Evolutionary conservation across 2,113 vertebrate genomes (phyloP).

Genomic region (Platysternon megacephalum): DNA sequence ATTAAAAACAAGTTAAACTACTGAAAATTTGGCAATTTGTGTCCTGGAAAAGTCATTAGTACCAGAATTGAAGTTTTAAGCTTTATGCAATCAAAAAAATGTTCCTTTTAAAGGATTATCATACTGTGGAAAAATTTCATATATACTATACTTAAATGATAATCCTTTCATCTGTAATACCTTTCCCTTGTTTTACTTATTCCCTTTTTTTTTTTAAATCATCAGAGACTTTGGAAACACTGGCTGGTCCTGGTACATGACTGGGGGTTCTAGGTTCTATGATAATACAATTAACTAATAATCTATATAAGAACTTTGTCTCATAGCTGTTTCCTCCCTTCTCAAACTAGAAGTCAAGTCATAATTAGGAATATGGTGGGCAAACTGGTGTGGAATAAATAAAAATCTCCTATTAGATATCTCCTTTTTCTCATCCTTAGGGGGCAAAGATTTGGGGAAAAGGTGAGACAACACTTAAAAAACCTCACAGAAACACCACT

Average conservation of each 20-base stretch:
- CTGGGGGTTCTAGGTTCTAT: too few species aligned
- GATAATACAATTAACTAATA: background rate
- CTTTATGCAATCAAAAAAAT: background rate
- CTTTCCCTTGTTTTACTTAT: background rate
- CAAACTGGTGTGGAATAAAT: background rate
- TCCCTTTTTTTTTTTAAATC: too few species aligned
- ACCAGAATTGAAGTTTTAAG: background rate
- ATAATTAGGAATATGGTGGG: background rate
- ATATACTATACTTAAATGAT: rapidly evolving
- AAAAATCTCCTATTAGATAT: background rate
- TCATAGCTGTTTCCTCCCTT: background rate
- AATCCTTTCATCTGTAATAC: background rate
- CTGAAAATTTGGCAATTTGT: background rate
- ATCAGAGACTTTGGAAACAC: too few species aligned
- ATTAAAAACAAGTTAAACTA: background rate
- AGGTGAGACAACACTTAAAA: background rate
- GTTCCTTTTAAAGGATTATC: background rate
- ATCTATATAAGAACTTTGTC: background rate
- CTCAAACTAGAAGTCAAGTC: background rate
- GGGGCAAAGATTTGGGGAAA: background rate
- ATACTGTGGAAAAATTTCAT: background rate
- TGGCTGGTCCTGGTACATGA: too few species aligned
- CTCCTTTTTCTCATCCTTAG: background rate
- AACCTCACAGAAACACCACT: background rate
- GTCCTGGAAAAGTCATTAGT: background rate